Evolutionary conservation across 2,888 invertebrate genomes (phyloP), one percentile per base, ranked within the genome.

Genomic region (Dryobota labecula): DNA sequence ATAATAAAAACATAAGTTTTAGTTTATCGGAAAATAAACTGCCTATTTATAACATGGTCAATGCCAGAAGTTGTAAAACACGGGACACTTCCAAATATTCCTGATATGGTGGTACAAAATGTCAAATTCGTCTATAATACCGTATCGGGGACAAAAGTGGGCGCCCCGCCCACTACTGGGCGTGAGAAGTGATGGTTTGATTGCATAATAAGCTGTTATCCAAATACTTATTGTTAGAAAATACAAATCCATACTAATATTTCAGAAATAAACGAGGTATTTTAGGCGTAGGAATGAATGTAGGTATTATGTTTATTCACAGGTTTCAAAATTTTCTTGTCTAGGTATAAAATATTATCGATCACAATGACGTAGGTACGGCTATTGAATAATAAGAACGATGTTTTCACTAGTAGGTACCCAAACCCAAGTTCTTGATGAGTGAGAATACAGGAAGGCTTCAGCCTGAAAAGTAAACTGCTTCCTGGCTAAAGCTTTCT

Each of bases 101-200:
- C 75, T 43, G 67, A 73, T 78, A 82, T 66, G 78, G 83, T 62
- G 51, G 47, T 63, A 58, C 58, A 56, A 68, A 56, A 69, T 78
- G 47, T 73, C 61, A 69, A 49, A 73, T 73, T 76, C 74, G 76
- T 67, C 70, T 76, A 84, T 84, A 76, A 78, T 76, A 78, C 83
- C 75, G 45, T 71, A 83, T 77, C 54, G 66, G 78, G 76, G 72
- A 60, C 78, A 65, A 64, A 36, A 73, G 85, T 85, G 82, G 84
- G 84, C 78, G 76, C 58, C 45, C 47, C 79, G 43, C 86, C 85
- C 76, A 85, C 84, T 7, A 18, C 2, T 70, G 62, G 69, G 56
- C 75, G 27, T 66, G 56, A 51, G 51, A 75, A 73, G 47, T 60
- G 71, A 72, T 81, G 54, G 43, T 73, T 53, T 45, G 60, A 63